Base-by-base conservation (phyloP, 2,888 invertebrate genomes). In the Clepsis dumicolana region DNA sequence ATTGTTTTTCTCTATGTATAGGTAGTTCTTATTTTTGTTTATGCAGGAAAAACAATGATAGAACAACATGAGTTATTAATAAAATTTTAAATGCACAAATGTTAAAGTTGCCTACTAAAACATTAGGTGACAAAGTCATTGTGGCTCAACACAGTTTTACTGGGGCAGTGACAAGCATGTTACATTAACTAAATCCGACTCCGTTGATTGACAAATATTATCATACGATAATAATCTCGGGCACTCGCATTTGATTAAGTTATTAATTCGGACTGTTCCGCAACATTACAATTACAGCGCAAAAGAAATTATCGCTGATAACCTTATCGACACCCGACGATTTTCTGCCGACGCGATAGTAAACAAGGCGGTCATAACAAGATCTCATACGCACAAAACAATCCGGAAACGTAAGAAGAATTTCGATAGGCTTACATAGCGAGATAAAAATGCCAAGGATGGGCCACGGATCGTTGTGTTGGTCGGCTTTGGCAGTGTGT, bases 171-270 rank as follows among this genome's bases (percentile, higher is more conserved):
- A 67, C 67, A 63, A 62, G 32, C 44, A 32, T 35, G 52, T 64
- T 63, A 59, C 64, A 35, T 52, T 68, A 68, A 64, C 63, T 27
- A 64, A 68, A 57, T 59, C 52, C 44, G 68, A 64, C 64, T 16
- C 38, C 63, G 68, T 59, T 64, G 68, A 68, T 68, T 64, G 68
- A 64, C 64, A 77, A 79, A 80, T 80, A 83, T 86, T 87, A 90
- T 88, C 86, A 80, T 83, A 84, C 82, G 88, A 89, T 87, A 90
- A 89, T 89, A 86, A 91, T 89, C 89, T 90, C 81, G 80, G 79
- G 77, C 77, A 80, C 76, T 78, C 80, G 80, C 79, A 81, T 79
- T 82, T 85, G 84, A 87, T 85, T 85, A 89, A 77, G 80, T 80
- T 78, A 83, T 78, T 79, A 78, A 84, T 83, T 86, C 81, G 78